Conservation (phyloP, 2,797 vertebrate species). For the Coccyzus lansbergi region DNA sequence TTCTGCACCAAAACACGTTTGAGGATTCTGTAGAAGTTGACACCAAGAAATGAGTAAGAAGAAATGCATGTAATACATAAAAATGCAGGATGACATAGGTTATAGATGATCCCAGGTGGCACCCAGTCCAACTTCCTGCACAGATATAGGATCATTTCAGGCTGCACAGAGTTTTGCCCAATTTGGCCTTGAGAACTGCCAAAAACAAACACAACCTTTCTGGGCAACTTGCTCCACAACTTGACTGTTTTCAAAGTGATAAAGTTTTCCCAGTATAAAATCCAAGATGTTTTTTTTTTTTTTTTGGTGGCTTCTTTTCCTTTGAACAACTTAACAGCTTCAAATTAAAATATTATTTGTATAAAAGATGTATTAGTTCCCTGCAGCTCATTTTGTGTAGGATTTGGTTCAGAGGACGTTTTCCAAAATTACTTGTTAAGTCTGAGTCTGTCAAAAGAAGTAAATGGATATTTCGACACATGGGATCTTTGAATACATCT, state of each 20-base stretch:
- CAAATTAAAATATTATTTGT: not conserved
- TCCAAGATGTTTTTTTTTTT: not conserved
- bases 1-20: not conserved
- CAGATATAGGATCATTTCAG: not conserved
- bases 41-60: not conserved
- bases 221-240: not conserved
- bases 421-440: not conserved
- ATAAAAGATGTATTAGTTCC: not conserved
- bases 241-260: not conserved
- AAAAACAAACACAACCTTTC: not conserved
- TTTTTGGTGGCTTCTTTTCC: not conserved
- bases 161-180: not conserved
- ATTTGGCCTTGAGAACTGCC: not conserved
- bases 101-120: not conserved
- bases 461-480: not conserved
- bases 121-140: not conserved
- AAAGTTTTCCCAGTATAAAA: not conserved
- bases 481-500: not conserved
- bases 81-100: not conserved
- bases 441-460: not conserved
- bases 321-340: not conserved
- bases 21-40: not conserved
- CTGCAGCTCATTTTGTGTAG: not conserved
- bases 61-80: not conserved
- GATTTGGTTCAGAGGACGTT: not conserved